Evolutionary conservation across 2,888 invertebrate species (phyloP).

Genomic region (Autographa gamma): DNA sequence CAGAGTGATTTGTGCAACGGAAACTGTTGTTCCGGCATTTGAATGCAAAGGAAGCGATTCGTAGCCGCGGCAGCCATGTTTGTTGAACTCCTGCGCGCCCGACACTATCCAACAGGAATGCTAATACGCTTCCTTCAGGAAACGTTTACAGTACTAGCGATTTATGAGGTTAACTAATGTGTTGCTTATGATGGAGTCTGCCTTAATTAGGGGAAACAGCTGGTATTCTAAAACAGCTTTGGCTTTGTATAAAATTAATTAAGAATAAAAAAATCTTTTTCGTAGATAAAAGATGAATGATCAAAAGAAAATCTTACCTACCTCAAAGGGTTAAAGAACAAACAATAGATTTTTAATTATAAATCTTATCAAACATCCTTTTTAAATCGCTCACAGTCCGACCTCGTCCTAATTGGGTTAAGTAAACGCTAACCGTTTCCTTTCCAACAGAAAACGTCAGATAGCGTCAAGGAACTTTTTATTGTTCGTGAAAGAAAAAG

Average conservation of each 20-base stretch:
- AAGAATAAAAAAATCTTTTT: no score
- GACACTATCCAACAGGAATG: slow-evolving; percentile 74
- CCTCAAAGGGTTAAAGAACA: background rate
- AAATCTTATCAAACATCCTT: background rate
- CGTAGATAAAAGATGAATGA: no score
- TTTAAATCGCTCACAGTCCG: slow-evolving; percentile 27
- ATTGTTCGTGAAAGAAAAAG: slow-evolving; percentile 43
- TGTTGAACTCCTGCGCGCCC: slow-evolving; percentile 64
- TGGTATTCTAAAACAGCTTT: no score
- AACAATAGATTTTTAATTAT: background rate
- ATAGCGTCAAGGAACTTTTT: slow-evolving; percentile 46
- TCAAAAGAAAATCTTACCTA: no score
- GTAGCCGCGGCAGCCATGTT: slow-evolving; percentile 68
- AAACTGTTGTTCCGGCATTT: slow-evolving; percentile 74
- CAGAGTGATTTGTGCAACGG: slow-evolving; percentile 76
- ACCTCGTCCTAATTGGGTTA: slow-evolving; percentile 55
- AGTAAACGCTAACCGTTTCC: slow-evolving; percentile 51
- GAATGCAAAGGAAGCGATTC: slow-evolving; percentile 73
- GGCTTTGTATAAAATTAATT: no score
- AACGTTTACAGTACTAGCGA: slow-evolving; percentile 35
- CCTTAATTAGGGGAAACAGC: background rate
- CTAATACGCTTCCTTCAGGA: slow-evolving; percentile 70
- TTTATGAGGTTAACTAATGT: slow-evolving; percentile 16
- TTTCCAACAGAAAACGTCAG: slow-evolving; percentile 35
- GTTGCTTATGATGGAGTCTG: background rate